Evolutionary conservation across 2,797 vertebrate species (phyloP).

Genomic region (Ibycter americanus): DNA sequence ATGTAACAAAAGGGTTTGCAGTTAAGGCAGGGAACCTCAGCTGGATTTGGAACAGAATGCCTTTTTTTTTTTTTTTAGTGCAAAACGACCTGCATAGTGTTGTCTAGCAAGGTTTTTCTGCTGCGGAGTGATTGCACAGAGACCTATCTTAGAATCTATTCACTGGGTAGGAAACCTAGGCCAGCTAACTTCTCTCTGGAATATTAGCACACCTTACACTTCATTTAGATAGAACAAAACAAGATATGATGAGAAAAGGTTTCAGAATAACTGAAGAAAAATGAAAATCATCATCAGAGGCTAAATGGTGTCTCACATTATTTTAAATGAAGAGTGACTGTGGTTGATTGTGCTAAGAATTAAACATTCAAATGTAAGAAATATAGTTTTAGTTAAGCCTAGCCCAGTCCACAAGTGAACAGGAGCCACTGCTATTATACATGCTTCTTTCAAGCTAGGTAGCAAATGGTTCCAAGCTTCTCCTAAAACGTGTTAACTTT

Average conservation of each 20-base stretch:
- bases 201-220: neutral
- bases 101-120: neutral
- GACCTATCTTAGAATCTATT: neutral
- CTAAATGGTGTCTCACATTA: neutral
- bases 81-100: neutral
- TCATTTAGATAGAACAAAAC: neutral
- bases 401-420: neutral
- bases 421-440: neutral
- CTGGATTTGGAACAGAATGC: neutral
- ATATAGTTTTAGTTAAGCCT: neutral
- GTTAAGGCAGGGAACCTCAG: neutral
- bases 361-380: neutral
- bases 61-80: neutral
- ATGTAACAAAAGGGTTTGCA: neutral
- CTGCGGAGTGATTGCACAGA: neutral
- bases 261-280: neutral
- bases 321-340: neutral
- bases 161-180: neutral
- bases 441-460: neutral
- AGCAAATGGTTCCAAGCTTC: neutral
- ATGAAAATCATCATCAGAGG: neutral
- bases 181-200: neutral
- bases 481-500: neutral
- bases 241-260: neutral
- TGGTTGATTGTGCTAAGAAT: neutral